A percentile compares a stretch with the other conserved stretches of the same genome.
phyloP scores from a whole-genome alignment of 2,888 invertebrate species.

The Tethea ocularis region DNA sequence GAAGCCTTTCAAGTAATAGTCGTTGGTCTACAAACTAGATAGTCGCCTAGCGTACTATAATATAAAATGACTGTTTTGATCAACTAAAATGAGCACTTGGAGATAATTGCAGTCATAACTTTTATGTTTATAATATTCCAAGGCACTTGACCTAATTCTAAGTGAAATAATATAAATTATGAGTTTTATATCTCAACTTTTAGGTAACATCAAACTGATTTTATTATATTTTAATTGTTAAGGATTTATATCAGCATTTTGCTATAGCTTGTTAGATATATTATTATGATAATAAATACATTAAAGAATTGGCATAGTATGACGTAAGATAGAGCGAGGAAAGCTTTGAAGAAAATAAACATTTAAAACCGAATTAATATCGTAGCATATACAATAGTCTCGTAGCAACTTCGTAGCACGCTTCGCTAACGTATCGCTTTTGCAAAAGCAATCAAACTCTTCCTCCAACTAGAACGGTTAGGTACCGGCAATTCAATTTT shows the following conservation, averaged over 20 bases:
- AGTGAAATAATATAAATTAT: not conserved
- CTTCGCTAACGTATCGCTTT: not conserved
- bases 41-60: slow-evolving; percentile 27
- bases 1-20: slow-evolving; percentile 48
- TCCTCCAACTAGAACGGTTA: slow-evolving; percentile 6
- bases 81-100: slow-evolving; percentile 12
- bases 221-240: too few relatives aligned
- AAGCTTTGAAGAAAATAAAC: not conserved
- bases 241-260: too few relatives aligned
- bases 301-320: not conserved
- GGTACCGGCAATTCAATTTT: slow-evolving; percentile 9
- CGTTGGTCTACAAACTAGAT: slow-evolving; percentile 42
- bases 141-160: not conserved
- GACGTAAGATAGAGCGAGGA: not conserved
- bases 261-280: too few relatives aligned
- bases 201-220: too few relatives aligned
- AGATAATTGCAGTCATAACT: not conserved
- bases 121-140: not conserved
- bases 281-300: too few relatives aligned
- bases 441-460: slow-evolving; percentile 9
- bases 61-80: slow-evolving; percentile 30
- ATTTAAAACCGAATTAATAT: not conserved
- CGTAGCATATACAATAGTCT: not conserved
- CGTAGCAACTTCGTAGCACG: not conserved
- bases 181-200: not conserved